Conservation (phyloP, 2,888 invertebrate species). For the Chalcosyrphus nemorum region DNA sequence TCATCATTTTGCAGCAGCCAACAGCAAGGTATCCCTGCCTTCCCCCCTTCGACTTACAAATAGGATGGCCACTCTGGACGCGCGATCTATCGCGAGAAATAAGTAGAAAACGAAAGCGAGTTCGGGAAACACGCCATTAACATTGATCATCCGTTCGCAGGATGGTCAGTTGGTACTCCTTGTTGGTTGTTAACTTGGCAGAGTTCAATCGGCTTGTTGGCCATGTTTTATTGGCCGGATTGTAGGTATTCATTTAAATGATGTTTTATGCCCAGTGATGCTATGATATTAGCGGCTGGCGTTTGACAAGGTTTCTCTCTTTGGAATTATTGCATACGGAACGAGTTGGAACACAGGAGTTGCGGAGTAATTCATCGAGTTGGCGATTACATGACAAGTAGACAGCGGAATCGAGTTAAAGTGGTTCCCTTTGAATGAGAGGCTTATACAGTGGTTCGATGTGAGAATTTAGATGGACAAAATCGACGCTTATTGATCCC, state of each 20-base stretch:
- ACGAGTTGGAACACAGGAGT: constrained; percentile 37
- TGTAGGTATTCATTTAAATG: constrained; percentile 63
- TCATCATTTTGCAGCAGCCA: constrained; percentile 53
- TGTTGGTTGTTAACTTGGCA: constrained; percentile 8
- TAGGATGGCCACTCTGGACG: constrained; percentile 52
- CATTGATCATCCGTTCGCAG: constrained; percentile 56
- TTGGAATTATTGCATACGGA: constrained; percentile 1
- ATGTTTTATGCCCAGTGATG: constrained; percentile 51
- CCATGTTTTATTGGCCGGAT: constrained; percentile 57
- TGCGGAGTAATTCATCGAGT: constrained; percentile 49
- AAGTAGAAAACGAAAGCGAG: constrained; percentile 53
- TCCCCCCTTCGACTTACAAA: constrained; percentile 59
- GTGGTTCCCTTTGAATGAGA: background rate
- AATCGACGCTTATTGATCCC: too few species aligned
- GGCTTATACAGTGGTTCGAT: too few species aligned
- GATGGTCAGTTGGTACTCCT: background rate
- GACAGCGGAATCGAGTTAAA: background rate
- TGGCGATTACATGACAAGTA: constrained; percentile 54
- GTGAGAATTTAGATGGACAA: too few species aligned
- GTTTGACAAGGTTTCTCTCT: constrained; percentile 53
- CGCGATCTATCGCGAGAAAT: constrained; percentile 47
- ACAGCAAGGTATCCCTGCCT: background rate
- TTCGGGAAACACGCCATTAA: constrained; percentile 58
- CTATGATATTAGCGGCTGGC: constrained; percentile 57
- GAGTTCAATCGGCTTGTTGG: constrained; percentile 49